Base-by-base conservation (phyloP, 92 coral and sea anemone species). In the Blastomussa wellsi region DNA sequence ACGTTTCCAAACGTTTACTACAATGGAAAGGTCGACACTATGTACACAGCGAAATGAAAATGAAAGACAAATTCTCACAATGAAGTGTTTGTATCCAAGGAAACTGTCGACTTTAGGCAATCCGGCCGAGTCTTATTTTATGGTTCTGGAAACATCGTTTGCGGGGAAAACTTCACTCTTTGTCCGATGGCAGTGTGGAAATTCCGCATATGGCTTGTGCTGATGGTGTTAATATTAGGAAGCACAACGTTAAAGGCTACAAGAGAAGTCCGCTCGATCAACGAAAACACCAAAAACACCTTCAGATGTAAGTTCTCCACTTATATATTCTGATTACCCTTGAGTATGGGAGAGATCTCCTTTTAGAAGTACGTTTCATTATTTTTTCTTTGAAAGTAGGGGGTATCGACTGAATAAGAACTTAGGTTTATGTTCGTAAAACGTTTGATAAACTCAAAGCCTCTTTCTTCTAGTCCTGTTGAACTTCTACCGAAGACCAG, bases 401-500 rank as follows among this genome's bases (percentile, higher is more conserved):
- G 29, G 26, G 7, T 26, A 62, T 62, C 68, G 44, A 41, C 3
- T 55, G 62, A 8, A n/a, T 15, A 68, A 3, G 3, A 68, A 69
- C 22, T 5, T 32, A 0, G 16, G n/a, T 32, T 69, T 69, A 3
- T 35, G 22, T 36, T 20, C 16, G 7, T 35, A 70, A 41, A 51
- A 74, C 4, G 41, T 74, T 10, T 83, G 14, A 14, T 47, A 36
- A 35, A 17, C 67, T 65, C 3, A 66, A 17, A 33, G 32, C 44
- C 20, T 83, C n/a, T 32, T 84, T 48, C 66, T 35, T 42, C 31
- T n/a, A 90, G 93, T 87, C 29, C 3, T 91, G 84, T 39, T 67
- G n/a, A 73, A 81, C 31, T 75, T 88, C 64, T 89, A 91, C 78
- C 65, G 76, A 37, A 69, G 64, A 41, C 74, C 79, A 28, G 91